Conservation (phyloP, 2,888 invertebrate species). For the Lithosia quadra region DNA sequence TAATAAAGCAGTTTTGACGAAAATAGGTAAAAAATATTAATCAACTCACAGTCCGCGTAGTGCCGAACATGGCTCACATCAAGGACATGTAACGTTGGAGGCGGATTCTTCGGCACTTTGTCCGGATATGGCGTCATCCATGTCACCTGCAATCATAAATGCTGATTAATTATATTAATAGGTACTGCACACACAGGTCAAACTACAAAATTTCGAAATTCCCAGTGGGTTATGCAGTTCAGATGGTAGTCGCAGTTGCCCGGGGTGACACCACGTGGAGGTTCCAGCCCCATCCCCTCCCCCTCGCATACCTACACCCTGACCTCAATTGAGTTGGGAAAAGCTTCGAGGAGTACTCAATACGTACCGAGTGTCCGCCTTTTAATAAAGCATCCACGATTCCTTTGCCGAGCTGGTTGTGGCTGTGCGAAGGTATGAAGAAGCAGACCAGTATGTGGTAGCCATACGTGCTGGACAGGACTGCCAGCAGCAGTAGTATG, state of each 20-base stretch:
- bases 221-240: no score
- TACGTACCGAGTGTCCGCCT: constrained; percentile 67
- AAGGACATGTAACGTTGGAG: constrained; percentile 54
- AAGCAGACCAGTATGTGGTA: constrained; percentile 67
- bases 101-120: constrained; percentile 48
- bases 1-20: no score
- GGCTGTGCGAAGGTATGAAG: constrained; percentile 65
- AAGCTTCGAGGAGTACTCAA: no score
- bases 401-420: constrained; percentile 63
- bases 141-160: constrained; percentile 61
- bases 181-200: no score
- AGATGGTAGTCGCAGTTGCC: no score
- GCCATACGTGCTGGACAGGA: constrained; percentile 36
- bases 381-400: constrained; percentile 64
- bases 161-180: not conserved
- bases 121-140: constrained; percentile 65
- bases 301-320: no score
- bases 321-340: no score
- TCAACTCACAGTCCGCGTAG: constrained; percentile 38
- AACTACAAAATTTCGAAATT: no score
- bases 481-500: constrained; percentile 29
- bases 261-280: no score
- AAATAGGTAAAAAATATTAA: not conserved
- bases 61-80: constrained; percentile 45
- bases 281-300: no score